These are phyloP conservation scores for Crocidura indochinensis DNA, from an alignment of 2,797 vertebrate genomes.

Conservation along the genomic window DNA sequence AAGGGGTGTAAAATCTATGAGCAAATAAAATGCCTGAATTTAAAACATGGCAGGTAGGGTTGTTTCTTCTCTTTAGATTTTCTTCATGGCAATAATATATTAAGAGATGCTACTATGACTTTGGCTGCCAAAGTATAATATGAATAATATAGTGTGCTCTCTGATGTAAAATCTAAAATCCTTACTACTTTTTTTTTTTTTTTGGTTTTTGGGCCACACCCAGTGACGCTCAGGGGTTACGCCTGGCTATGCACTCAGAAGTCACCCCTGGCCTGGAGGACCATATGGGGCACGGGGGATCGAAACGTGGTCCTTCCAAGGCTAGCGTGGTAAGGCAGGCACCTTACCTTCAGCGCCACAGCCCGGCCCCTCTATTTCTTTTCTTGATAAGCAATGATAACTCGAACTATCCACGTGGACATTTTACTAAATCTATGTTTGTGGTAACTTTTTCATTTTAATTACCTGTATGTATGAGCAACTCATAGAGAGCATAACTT, in stretches of 20 bases:
- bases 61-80: constrained; percentile 68
- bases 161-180: constrained; percentile 16
- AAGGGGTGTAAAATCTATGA: no score
- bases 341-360: no score
- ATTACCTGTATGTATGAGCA: constrained; percentile 60
- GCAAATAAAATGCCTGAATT: no score
- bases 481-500: constrained; percentile 26
- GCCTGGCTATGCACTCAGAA: no score
- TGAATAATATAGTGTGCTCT: constrained; percentile 6
- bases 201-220: no score
- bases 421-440: constrained; percentile 73
- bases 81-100: constrained; percentile 21
- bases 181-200: constrained; percentile 38
- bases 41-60: neutral
- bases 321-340: no score
- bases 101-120: constrained; percentile 49
- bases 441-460: constrained; percentile 72
- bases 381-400: constrained; percentile 57
- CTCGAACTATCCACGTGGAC: constrained; percentile 43
- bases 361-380: no score
- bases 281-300: no score
- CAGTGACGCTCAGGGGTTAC: no score
- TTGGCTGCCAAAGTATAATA: constrained; percentile 45
- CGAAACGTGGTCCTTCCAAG: no score
- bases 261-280: no score